Evolutionary conservation across 2,888 invertebrate species (phyloP).

Genomic region (Julus scandinavius): DNA sequence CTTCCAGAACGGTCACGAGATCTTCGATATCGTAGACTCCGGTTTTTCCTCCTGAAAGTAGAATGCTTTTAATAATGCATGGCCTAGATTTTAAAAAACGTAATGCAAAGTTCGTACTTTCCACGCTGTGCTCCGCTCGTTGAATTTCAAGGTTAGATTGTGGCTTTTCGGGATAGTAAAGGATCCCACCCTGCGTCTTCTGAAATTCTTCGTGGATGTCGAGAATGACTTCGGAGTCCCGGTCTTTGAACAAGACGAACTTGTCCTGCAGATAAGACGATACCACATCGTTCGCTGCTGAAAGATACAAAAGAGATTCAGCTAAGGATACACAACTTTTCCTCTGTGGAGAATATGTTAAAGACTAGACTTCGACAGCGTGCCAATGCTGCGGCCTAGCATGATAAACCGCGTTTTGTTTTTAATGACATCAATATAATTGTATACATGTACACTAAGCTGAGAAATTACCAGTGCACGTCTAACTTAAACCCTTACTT

Average conservation of each 20-base stretch:
- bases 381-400: too few relatives aligned
- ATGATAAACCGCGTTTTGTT: too few relatives aligned
- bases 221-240: conserved; percentile 53
- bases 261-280: conserved; percentile 36
- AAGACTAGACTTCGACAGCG: too few relatives aligned
- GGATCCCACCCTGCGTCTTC: not conserved
- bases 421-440: too few relatives aligned
- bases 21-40: conserved; percentile 93
- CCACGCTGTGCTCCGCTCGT: conserved; percentile 24
- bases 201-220: conserved; percentile 54
- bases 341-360: too few relatives aligned
- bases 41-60: conserved; percentile 75
- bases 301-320: not conserved
- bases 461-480: too few relatives aligned
- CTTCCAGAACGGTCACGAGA: conserved; percentile 77
- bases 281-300: not conserved
- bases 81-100: not conserved
- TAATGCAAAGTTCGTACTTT: conserved; percentile 46
- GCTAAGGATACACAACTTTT: too few relatives aligned
- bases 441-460: too few relatives aligned
- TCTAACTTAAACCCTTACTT: too few relatives aligned
- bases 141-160: not conserved
- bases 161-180: not conserved
- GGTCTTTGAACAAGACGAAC: conserved; percentile 52
- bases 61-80: not conserved